Percentiles rank a stretch among this genome's conserved stretches.
Evolutionary conservation across 2,797 vertebrate species (phyloP).

Genomic region (Manis javanica): DNA sequence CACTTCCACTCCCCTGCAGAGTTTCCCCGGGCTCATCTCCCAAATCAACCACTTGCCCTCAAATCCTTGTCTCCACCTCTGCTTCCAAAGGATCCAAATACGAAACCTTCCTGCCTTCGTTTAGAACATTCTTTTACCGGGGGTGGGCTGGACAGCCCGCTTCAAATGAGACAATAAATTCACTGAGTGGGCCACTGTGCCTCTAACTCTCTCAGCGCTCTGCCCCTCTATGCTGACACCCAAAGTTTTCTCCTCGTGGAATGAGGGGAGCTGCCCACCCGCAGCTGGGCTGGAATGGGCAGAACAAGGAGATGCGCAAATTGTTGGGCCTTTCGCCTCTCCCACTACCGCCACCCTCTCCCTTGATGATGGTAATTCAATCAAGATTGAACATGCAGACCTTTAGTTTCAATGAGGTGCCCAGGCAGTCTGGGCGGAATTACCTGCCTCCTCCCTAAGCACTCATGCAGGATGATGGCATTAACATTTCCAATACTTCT

Average conservation of each 20-base stretch:
- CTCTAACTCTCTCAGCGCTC: accelerated
- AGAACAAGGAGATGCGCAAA: neutral
- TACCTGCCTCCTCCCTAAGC: constrained; percentile 68
- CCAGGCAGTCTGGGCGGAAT: constrained; percentile 64
- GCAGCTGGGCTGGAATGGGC: neutral
- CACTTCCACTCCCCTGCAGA: neutral
- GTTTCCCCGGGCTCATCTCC: neutral
- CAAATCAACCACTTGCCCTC: neutral
- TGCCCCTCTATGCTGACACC: neutral
- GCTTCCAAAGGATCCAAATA: neutral
- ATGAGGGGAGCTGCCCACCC: neutral
- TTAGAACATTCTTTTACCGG: accelerated
- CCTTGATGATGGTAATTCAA: constrained; percentile 46
- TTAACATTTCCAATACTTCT: constrained; percentile 82
- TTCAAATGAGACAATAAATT: neutral
- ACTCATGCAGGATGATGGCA: constrained; percentile 66
- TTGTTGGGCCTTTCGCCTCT: neutral
- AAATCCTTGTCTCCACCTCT: neutral
- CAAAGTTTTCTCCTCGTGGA: neutral
- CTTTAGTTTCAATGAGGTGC: constrained; percentile 70
- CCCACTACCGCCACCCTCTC: neutral
- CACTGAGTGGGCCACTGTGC: accelerated
- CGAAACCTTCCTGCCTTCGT: neutral
- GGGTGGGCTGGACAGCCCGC: neutral
- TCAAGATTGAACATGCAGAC: constrained; percentile 68